phyloP scores from a whole-genome alignment of 2,888 invertebrate species.

The Tipula confusa region DNA sequence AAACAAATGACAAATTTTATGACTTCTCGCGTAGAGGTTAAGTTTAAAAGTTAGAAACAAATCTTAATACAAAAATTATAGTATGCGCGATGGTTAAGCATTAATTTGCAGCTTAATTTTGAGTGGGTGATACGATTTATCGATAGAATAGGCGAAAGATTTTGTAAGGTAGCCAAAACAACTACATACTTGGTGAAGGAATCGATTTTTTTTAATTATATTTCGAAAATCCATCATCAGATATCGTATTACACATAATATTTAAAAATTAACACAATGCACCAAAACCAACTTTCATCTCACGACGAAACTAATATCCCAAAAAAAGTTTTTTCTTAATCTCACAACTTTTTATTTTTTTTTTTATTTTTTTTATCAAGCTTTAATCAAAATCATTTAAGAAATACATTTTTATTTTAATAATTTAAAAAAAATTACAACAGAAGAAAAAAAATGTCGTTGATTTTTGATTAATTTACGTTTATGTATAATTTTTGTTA shows the following conservation, averaged over 20 bases:
- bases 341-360: no score
- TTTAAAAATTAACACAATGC: background rate
- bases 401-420: background rate
- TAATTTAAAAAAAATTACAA: constrained; percentile 1
- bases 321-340: background rate
- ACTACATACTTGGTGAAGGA: background rate
- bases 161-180: background rate
- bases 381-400: constrained; percentile 12
- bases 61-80: background rate
- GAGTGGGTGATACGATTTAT: background rate
- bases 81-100: constrained; percentile 1
- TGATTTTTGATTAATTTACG: constrained; percentile 20
- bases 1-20: constrained; percentile 25
- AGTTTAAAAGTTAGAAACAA: background rate
- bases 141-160: background rate
- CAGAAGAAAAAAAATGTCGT: constrained; percentile 20
- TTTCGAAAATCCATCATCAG: background rate
- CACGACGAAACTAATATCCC: background rate
- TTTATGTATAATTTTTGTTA: constrained; percentile 3
- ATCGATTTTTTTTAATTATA: background rate
- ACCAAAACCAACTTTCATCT: background rate
- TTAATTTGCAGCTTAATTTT: constrained; percentile 3
- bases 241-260: background rate
- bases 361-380: background rate
- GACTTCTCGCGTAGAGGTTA: background rate